Base-by-base conservation (phyloP, 2,888 invertebrate genomes). In the Conus canariensis region DNA sequence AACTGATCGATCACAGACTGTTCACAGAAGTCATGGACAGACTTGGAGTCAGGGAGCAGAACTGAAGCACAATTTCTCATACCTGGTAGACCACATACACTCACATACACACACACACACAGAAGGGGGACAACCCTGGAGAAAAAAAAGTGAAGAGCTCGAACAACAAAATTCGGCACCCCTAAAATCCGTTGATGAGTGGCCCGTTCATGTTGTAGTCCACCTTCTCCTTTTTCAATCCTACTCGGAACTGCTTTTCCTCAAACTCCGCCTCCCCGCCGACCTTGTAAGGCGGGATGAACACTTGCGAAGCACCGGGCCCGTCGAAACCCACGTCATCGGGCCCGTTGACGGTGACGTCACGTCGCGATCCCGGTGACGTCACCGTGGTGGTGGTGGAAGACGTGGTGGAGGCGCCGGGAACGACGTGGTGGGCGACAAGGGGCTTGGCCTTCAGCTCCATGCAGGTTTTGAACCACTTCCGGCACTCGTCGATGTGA, bases 401-500 rank as follows among this genome's bases (percentile, higher is more conserved):
- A 77, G 87, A n/a, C 9, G n/a, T 16, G 58, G 88, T 12, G 16
- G 45, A 19, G 80, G 16, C 12, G 56, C 8, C 64, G 2, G 64
- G 56, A 7, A 80, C n/a, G 6, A 22, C 7, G 58, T 58, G 60
- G 12, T 92, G 92, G 0, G 94, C 93, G 10, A 94, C 94, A 92
- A 94, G 95, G 45, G 93, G 94, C 91, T 92, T 93, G n/a, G 95
- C 94, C 90, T 94, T 94, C 80, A 95, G 93, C 90, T 95, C 94
- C 93, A 95, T 89, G 74, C 93, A 93, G 0, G 95, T 95, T 90
- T 94, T 94, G 91, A 94, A 95, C 95, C 95, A 95, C 60, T 94
- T 92, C 85, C 94, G 90, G 91, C 94, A 94, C 87, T 94, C 94
- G 87, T 95, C 95, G n/a, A 94, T 93, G 90, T 94, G 94, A 86